These are phyloP conservation scores for Otolemur garnettii DNA, from an alignment of 2,113 vertebrate genomes.

Conservation along the genomic window DNA sequence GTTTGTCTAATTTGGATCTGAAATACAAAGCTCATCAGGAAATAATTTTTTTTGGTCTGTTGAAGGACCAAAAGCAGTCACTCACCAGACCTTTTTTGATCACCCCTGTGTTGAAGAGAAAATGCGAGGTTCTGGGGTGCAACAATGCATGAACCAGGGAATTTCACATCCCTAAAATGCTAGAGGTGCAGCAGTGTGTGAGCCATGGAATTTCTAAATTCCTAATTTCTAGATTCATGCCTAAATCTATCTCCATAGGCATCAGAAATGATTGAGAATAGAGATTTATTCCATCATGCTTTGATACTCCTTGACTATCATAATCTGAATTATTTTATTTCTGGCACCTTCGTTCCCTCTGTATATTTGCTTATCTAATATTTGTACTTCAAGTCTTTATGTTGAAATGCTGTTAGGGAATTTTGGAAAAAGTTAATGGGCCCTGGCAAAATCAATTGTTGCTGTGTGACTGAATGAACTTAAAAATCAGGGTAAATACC, in stretches of 20 bases:
- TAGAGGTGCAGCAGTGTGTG: no score
- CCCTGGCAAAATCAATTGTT: conserved; percentile 27
- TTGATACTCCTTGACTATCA: neutral
- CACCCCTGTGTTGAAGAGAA: neutral
- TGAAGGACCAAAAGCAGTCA: neutral
- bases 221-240: no score
- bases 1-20: conserved; percentile 5
- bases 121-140: neutral
- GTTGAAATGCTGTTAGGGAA: neutral
- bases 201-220: no score
- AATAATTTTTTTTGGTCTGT: neutral
- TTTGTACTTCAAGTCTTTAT: neutral
- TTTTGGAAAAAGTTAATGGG: conserved; percentile 42
- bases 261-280: neutral
- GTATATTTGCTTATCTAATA: neutral
- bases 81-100: neutral
- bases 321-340: conserved; percentile 8
- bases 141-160: neutral
- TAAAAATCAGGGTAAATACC: neutral
- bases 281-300: neutral
- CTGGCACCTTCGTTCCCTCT: neutral
- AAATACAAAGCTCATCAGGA: conserved; percentile 18
- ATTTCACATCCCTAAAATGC: neutral
- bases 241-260: neutral
- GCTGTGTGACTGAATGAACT: neutral